phyloP scores from a whole-genome alignment of 2,888 invertebrate species.

The Acholoe squamosa region DNA sequence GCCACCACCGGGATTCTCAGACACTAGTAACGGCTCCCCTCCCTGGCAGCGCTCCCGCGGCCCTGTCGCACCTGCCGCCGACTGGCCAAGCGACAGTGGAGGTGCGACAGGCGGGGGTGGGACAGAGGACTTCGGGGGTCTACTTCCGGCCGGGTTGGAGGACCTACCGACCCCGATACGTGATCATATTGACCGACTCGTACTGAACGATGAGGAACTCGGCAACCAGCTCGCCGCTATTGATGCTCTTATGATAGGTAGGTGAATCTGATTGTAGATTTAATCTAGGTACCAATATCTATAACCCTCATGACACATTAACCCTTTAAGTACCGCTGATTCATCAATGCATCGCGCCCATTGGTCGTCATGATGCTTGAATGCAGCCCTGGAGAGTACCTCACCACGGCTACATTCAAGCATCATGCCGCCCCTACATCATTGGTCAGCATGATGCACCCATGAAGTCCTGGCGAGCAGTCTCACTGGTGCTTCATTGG shows the following conservation, averaged over 20 bases:
- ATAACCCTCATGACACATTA: too few relatives aligned
- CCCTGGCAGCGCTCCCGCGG: neutral
- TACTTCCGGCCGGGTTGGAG: slow-evolving; percentile 62
- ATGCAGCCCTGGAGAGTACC: too few relatives aligned
- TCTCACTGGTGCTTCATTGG: too few relatives aligned
- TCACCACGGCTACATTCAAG: too few relatives aligned
- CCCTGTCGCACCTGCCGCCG: neutral
- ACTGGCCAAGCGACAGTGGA: neutral
- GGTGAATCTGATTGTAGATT: too few relatives aligned
- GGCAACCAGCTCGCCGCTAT: slow-evolving; percentile 67
- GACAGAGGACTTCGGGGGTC: neutral
- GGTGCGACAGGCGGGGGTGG: neutral
- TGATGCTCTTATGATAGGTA: slow-evolving; percentile 67
- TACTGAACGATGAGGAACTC: slow-evolving; percentile 68
- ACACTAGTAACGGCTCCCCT: slow-evolving; percentile 31
- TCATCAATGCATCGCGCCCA: too few relatives aligned
- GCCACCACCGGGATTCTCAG: slow-evolving; percentile 88
- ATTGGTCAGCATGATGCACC: too few relatives aligned
- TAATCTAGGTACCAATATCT: too few relatives aligned
- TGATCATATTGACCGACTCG: slow-evolving; percentile 66
- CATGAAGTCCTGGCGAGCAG: too few relatives aligned
- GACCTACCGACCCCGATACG: slow-evolving; percentile 67
- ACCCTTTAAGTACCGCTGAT: too few relatives aligned
- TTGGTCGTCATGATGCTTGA: too few relatives aligned
- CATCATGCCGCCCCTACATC: too few relatives aligned